phyloP scores from a whole-genome alignment of 2,888 invertebrate genomes.

The Microplitis deprimator region DNA sequence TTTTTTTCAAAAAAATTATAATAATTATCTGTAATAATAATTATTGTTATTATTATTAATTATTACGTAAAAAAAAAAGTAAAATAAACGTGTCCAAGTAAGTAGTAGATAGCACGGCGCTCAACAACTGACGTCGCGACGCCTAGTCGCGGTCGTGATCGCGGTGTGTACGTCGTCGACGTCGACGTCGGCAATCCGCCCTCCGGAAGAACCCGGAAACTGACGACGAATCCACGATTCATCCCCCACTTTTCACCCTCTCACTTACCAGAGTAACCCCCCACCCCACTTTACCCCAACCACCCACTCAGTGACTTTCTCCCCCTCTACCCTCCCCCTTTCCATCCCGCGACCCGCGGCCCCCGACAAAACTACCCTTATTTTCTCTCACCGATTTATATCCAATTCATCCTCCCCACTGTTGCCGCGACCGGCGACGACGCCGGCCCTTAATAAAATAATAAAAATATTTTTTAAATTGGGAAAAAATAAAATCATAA shows the following conservation, averaged over 20 bases:
- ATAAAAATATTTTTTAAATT: neutral
- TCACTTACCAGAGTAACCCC: constrained; percentile 56
- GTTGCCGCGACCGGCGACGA: neutral
- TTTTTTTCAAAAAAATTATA: too few relatives aligned
- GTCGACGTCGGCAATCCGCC: constrained; percentile 66
- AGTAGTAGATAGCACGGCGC: constrained; percentile 66
- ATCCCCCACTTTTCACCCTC: constrained; percentile 64
- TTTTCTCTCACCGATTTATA: neutral
- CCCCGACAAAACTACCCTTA: neutral
- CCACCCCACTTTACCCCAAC: constrained; percentile 46
- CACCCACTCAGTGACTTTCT: constrained; percentile 24
- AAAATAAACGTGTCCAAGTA: neutral
- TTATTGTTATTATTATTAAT: neutral
- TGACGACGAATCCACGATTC: constrained; percentile 55
- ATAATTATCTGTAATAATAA: too few relatives aligned
- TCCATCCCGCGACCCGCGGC: constrained; percentile 4
- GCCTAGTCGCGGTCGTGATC: constrained; percentile 67
- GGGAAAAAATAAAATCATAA: neutral
- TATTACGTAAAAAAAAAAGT: neutral
- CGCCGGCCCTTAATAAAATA: neutral
- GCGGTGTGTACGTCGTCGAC: constrained; percentile 68
- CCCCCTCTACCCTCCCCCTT: constrained; percentile 23
- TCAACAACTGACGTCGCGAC: constrained; percentile 71
- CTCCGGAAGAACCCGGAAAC: constrained; percentile 70
- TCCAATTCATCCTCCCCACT: constrained; percentile 5